phyloP scores from a whole-genome alignment of 2,797 vertebrate species.

The Sphenodon punctatus region DNA sequence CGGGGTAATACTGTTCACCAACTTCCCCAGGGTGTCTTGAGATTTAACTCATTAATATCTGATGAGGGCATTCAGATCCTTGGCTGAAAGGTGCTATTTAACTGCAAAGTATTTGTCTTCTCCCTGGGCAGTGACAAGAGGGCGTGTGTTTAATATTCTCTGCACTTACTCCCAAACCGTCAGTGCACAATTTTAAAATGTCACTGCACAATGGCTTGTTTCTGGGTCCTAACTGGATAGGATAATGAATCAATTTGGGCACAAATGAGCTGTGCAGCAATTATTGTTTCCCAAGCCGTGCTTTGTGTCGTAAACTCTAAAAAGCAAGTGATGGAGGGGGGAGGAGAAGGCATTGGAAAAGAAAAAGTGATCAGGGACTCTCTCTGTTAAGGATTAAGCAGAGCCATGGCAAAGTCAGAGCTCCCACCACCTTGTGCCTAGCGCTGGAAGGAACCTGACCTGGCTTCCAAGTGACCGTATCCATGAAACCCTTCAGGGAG shows the following conservation, averaged over 20 bases:
- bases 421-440: neutral
- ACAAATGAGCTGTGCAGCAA: neutral
- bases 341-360: neutral
- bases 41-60: neutral
- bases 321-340: neutral
- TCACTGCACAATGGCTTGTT: neutral
- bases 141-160: neutral
- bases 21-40: neutral
- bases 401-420: neutral
- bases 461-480: neutral
- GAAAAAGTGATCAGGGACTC: neutral
- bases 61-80: neutral
- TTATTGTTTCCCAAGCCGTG: neutral
- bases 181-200: no score
- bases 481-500: neutral
- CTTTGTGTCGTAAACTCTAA: neutral
- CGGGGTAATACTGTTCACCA: neutral
- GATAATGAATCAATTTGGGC: neutral
- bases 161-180: no score
- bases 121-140: neutral
- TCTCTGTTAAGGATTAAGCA: neutral
- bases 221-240: neutral
- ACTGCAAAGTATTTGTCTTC: neutral
- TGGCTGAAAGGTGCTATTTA: neutral
- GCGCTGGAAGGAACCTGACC: neutral